Conservation (phyloP, 2,113 vertebrate species). For the Chamaetylas fuelleborni region DNA sequence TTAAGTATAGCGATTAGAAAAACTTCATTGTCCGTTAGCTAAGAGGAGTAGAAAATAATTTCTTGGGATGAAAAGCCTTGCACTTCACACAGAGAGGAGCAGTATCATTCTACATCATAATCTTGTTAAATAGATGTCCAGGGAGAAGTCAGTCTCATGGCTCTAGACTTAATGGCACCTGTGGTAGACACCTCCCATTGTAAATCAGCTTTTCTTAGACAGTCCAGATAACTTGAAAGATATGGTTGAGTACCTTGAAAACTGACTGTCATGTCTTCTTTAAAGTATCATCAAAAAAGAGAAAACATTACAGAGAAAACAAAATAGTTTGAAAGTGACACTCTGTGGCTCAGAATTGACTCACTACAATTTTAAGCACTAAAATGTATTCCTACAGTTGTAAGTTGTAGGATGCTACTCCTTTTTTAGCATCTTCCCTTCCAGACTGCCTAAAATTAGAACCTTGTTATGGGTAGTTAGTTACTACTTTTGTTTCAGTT, state of each 20-base stretch:
- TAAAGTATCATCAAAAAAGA: neutral
- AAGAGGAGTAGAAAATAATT: constrained; percentile 17
- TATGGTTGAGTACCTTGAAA: constrained; percentile 56
- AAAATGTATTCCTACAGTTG: neutral
- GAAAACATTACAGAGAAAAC: neutral
- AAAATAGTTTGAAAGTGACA: neutral
- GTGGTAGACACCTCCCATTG: constrained; percentile 30
- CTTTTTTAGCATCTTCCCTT: neutral
- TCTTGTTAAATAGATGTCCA: constrained; percentile 36
- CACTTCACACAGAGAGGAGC: constrained; percentile 1
- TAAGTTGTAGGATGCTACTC: neutral
- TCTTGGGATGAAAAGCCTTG: constrained; percentile 27
- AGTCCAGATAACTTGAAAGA: constrained; percentile 47
- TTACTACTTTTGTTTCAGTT: neutral
- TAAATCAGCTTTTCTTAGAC: constrained; percentile 49
- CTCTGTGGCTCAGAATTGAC: neutral
- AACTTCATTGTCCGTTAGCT: neutral
- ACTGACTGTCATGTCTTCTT: constrained; percentile 35
- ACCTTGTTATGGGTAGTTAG: neutral
- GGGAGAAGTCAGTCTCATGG: neutral
- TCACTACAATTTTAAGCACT: neutral
- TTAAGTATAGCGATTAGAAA: neutral
- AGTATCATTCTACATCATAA: neutral
- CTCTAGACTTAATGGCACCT: constrained; percentile 72
- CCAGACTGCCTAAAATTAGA: neutral